phyloP scores from a whole-genome alignment of 1,140 invertebrate species.

The Monomorium pharaonis region DNA sequence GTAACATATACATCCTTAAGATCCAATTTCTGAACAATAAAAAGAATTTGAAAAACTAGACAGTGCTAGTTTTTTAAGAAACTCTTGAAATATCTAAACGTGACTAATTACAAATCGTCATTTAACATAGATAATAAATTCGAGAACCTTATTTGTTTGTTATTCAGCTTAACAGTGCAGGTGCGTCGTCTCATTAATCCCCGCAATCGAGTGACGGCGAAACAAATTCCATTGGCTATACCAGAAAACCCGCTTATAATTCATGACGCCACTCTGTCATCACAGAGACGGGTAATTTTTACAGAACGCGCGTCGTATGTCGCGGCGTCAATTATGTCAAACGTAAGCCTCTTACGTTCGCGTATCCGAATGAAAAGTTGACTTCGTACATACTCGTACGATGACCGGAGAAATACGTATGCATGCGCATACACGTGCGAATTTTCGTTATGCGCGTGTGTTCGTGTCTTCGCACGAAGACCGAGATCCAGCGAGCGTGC shows the following conservation, averaged over 20 bases:
- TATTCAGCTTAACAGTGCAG: background rate
- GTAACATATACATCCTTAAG: too few relatives aligned
- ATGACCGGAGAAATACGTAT: background rate
- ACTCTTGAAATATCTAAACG: too few relatives aligned
- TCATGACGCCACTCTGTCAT: constrained; percentile 49
- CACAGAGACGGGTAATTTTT: constrained; percentile 39
- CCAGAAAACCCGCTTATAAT: constrained; percentile 23
- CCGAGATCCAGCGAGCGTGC: background rate
- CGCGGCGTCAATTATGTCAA: constrained; percentile 48
- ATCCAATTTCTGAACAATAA: too few relatives aligned
- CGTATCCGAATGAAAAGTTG: constrained; percentile 37
- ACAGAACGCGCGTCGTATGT: constrained; percentile 17
- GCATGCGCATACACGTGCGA: background rate
- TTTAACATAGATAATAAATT: background rate
- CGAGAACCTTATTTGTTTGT: background rate
- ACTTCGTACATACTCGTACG: constrained; percentile 16
- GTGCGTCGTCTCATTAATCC: constrained; percentile 23
- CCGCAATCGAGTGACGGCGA: background rate
- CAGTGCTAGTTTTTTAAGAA: background rate
- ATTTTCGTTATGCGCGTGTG: background rate
- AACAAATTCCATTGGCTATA: background rate
- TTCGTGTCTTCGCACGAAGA: background rate
- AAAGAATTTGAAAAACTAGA: background rate
- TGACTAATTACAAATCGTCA: background rate
- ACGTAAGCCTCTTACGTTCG: constrained; percentile 44